Evolutionary conservation across 2,797 vertebrate genomes (phyloP), one percentile per base, ranked within the genome.

Genomic region (Tragopan temminckii): DNA sequence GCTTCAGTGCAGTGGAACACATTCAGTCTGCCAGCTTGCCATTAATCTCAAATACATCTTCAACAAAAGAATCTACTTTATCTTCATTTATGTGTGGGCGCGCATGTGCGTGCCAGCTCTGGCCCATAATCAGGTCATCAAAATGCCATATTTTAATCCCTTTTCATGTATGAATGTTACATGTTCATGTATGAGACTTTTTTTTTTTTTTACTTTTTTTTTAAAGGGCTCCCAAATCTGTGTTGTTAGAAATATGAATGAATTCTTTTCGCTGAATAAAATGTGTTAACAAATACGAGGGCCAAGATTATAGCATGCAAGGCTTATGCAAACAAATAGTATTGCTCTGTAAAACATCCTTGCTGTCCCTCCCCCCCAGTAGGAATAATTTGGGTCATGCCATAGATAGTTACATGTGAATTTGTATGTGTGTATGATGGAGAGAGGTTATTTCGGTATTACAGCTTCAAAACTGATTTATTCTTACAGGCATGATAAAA

Each of bases 31-130:
- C 86, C 90, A 91, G 83, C 64, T 93, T 91, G 87, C 68, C 89
- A 78, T 95, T 94, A 93, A 95, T 96, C 88, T 95, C 87, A 85
- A 78, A 94, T 69, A 75, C 31, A 59, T 96, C 83, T 89, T 86
- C 94, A 89, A 95, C 82, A 95, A 84, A 95, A 89, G 88, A 91
- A 93, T 78, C 80, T 53, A 71, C 85, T 78, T 95, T 87, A 81
- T 88, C 80, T 88, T 74, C 53, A 57, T 89, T 94, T 64, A 42
- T 8, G 67, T 57, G n/a, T 48, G 36, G 63, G 57, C 59, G 33
- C 3, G 2, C 1, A 7, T 27, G 13, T 45, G 9, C 33, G 3
- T 71, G 67, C 3, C 31, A 90, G 62, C 64, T 80, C 77, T 77
- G 52, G 53, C 67, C 35, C 58, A 78, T 83, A 80, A 92, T 83